These are phyloP conservation scores for Manis crassicaudata DNA, from an alignment of 2,797 vertebrate genomes.

Conservation along the genomic window DNA sequence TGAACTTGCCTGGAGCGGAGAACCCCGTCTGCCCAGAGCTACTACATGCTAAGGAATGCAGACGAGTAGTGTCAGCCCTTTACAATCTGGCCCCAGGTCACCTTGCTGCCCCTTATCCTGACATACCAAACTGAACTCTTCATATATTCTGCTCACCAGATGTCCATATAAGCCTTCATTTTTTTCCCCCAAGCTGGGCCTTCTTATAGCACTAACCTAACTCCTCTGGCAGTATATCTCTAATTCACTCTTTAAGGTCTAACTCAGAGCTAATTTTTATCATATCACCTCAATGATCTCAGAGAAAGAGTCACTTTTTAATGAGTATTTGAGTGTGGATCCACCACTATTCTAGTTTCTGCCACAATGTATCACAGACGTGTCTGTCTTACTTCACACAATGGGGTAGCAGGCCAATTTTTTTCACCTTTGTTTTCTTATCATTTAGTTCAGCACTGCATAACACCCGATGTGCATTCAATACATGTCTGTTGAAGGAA, in stretches of 20 bases:
- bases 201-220: not conserved
- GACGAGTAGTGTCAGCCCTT: not conserved
- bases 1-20: too few relatives aligned
- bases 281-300: not conserved
- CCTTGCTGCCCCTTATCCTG: not conserved
- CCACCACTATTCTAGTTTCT: not conserved
- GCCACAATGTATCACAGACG: not conserved
- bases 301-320: not conserved
- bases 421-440: not conserved
- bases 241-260: not conserved
- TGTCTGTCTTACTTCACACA: not conserved
- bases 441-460: not conserved
- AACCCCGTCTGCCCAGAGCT: too few relatives aligned
- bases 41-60: not conserved
- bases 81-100: not conserved
- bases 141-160: too few relatives aligned
- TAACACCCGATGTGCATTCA: not conserved
- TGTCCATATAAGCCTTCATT: not conserved
- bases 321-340: too few relatives aligned
- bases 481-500: not conserved
- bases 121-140: not conserved
- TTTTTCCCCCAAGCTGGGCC: not conserved
- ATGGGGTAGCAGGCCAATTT: not conserved
- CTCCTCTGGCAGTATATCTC: not conserved
- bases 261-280: not conserved